Percentiles rank a stretch among this genome's conserved stretches.
These are phyloP conservation scores for Aphelinus atriplicis DNA, from an alignment of 1,140 invertebrate genomes.

Conservation along the genomic window DNA sequence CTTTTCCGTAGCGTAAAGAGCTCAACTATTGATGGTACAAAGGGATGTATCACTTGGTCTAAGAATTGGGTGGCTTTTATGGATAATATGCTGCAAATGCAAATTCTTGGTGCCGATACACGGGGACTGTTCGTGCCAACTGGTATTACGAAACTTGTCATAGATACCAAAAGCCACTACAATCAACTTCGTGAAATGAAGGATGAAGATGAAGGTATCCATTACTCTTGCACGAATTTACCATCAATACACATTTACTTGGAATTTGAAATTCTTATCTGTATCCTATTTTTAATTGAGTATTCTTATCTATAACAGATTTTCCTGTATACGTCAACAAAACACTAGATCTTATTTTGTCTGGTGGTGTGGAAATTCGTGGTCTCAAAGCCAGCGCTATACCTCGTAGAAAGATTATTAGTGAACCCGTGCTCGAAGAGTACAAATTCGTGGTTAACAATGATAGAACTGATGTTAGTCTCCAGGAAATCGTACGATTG, in stretches of 20 bases:
- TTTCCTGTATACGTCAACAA: conserved; percentile 66
- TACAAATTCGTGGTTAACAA: conserved; percentile 64
- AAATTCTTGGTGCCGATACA: conserved; percentile 79
- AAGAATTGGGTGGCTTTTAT: conserved; percentile 93
- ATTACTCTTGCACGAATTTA: no score
- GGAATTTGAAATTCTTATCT: no score
- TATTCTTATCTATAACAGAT: conserved; percentile 34
- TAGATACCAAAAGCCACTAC: conserved; percentile 79
- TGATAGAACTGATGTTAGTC: conserved; percentile 46
- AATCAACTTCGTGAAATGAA: conserved; percentile 58
- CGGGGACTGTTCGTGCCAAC: conserved; percentile 85
- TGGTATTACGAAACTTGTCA: conserved; percentile 80
- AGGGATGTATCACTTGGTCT: conserved; percentile 73
- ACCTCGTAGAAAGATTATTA: conserved; percentile 71
- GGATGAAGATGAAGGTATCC: conserved; percentile 51
- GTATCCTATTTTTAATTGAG: no score
- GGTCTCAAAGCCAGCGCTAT: conserved; percentile 85
- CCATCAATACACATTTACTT: no score
- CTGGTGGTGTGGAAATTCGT: conserved; percentile 83
- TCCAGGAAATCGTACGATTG: conserved; percentile 67
- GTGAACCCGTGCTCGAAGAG: conserved; percentile 77
- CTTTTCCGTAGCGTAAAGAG: conserved; percentile 75
- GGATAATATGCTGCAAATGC: conserved; percentile 92
- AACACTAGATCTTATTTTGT: conserved; percentile 59
- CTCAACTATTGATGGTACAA: conserved; percentile 62